phyloP scores from a whole-genome alignment of 1,140 invertebrate genomes.

The Doryteuthis pealeii region DNA sequence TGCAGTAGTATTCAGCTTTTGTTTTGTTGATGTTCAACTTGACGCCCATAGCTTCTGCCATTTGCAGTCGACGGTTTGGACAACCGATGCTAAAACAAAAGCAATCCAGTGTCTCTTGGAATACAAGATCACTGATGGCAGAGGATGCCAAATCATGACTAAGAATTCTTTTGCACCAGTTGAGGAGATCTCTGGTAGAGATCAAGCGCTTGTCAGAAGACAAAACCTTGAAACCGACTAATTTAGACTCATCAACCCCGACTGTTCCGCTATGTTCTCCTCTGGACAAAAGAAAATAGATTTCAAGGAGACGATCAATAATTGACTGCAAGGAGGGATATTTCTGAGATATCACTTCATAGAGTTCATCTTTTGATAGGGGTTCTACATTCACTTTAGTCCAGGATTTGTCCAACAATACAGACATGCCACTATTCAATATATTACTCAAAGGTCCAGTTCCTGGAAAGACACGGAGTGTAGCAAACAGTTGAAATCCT shows the following conservation, averaged over 20 bases:
- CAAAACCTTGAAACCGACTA: conserved; percentile 40
- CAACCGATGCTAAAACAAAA: conserved; percentile 79
- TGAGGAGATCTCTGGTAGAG: conserved; percentile 79
- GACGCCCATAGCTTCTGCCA: conserved; percentile 76
- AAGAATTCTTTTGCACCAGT: conserved; percentile 80
- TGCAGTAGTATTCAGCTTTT: conserved; percentile 79
- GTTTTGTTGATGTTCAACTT: conserved; percentile 80
- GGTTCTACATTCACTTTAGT: conserved; percentile 80
- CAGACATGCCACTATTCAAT: conserved; percentile 65
- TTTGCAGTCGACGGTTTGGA: conserved; percentile 63
- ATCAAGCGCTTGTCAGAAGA: conserved; percentile 54
- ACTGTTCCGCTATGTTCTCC: conserved; percentile 65
- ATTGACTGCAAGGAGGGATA: conserved; percentile 78
- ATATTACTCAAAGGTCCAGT: conserved; percentile 53
- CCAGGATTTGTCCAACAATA: conserved; percentile 71
- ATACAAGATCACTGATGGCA: conserved; percentile 75
- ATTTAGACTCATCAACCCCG: background rate
- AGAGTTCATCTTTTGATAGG: conserved; percentile 72
- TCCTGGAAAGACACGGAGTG: conserved; percentile 55
- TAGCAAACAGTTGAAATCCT: conserved; percentile 90
- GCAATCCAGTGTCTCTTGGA: conserved; percentile 89
- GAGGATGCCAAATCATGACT: conserved; percentile 63
- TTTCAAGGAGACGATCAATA: conserved; percentile 76
- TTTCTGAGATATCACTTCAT: conserved; percentile 60
- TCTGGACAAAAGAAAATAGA: conserved; percentile 79